Conservation (phyloP, 2,888 invertebrate species). For the Julus scandinavius region DNA sequence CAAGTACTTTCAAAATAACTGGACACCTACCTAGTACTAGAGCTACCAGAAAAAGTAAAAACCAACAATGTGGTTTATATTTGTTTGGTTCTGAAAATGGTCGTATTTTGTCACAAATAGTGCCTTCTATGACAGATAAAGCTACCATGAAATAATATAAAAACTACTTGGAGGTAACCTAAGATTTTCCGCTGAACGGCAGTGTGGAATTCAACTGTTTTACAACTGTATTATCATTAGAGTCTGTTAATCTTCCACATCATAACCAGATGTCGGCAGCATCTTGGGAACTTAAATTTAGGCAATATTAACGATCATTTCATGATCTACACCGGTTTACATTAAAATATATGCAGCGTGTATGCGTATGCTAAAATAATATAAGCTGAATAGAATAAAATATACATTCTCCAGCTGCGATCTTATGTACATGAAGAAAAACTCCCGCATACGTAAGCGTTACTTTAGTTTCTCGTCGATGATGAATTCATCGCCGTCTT, state of each 20-base stretch:
- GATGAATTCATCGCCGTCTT: constrained; percentile 89
- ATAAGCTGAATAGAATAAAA: constrained; percentile 6
- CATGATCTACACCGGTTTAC: neutral
- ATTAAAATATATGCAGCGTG: neutral
- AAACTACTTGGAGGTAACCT: too few species aligned
- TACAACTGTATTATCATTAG: neutral
- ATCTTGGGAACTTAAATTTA: neutral
- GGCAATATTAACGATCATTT: neutral
- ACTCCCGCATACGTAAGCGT: neutral
- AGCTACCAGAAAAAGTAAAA: too few species aligned
- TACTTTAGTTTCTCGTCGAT: constrained; percentile 70
- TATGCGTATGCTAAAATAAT: constrained; percentile 28
- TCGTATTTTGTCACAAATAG: too few species aligned
- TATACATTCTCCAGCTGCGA: constrained; percentile 6
- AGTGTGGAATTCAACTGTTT: neutral
- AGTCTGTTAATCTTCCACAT: too few species aligned
- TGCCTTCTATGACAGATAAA: too few species aligned
- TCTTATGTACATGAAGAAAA: neutral
- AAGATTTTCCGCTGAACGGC: too few species aligned
- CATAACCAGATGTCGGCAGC: too few species aligned
- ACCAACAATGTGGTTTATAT: too few species aligned
- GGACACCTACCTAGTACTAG: too few species aligned
- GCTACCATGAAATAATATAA: too few species aligned
- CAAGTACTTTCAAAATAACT: too few species aligned
- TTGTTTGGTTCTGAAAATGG: too few species aligned